Evolutionary conservation across 2,797 vertebrate species (phyloP).

Genomic region (Pangasius sanitwongsei): DNA sequence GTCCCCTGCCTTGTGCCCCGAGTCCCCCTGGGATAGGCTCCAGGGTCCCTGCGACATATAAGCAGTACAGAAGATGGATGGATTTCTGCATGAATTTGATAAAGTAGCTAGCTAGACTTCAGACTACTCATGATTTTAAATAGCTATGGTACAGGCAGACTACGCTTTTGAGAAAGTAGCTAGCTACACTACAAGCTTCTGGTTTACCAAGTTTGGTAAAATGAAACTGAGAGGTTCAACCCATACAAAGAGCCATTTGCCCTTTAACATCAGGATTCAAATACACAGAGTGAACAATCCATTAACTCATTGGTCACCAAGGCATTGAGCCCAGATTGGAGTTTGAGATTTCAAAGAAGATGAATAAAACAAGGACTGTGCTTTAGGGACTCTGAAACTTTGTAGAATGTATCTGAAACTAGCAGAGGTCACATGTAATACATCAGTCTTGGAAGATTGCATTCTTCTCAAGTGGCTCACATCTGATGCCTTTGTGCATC

Average conservation of each 20-base stretch:
- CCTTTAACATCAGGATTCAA: not conserved
- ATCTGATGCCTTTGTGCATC: slow-evolving; percentile 17
- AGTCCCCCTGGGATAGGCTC: too few relatives aligned
- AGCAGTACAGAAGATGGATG: too few relatives aligned
- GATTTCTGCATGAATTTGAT: not conserved
- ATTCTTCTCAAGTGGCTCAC: slow-evolving; percentile 41
- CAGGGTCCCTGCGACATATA: too few relatives aligned
- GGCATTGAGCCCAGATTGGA: not conserved
- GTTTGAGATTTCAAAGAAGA: not conserved
- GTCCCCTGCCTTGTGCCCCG: too few relatives aligned
- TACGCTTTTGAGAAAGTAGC: not conserved
- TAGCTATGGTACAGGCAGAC: too few relatives aligned
- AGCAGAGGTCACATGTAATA: slow-evolving; percentile 35
- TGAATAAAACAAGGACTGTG: not conserved
- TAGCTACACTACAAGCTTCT: not conserved
- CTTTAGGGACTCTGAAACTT: not conserved
- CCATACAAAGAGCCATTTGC: not conserved
- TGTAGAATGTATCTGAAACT: slow-evolving; percentile 12
- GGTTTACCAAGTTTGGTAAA: not conserved
- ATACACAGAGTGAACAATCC: not conserved
- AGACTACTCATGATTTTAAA: not conserved
- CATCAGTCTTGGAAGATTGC: slow-evolving; percentile 43
- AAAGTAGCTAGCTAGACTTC: not conserved
- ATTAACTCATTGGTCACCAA: slow-evolving; percentile 1
- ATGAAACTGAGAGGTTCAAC: not conserved